Evolutionary conservation across 2,888 invertebrate genomes (phyloP).

Genomic region (Ganaspis brasiliensis): DNA sequence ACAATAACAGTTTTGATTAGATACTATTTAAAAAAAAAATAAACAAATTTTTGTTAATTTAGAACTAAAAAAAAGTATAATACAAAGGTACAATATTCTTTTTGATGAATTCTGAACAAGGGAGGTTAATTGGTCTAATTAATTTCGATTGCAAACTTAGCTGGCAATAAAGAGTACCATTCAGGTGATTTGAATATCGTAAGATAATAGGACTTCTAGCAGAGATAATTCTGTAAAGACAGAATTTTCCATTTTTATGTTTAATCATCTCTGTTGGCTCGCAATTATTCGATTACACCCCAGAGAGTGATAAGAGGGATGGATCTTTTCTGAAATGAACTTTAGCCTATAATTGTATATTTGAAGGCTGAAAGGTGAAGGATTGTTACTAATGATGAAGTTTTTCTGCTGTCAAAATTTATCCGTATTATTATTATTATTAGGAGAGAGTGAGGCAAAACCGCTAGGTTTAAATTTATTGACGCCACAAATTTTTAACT

Average conservation of each 20-base stretch:
- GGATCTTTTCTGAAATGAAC: conserved; percentile 21
- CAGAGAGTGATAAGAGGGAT: conserved; percentile 26
- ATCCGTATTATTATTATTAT: too few species aligned
- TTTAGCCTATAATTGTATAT: conserved; percentile 25
- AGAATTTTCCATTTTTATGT: conserved; percentile 24
- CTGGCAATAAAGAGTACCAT: neutral
- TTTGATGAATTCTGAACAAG: neutral
- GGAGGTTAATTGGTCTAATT: neutral
- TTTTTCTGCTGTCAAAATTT: neutral
- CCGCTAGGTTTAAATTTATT: too few species aligned
- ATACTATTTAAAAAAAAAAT: too few species aligned
- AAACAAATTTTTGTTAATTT: too few species aligned
- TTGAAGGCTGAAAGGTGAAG: conserved; percentile 13
- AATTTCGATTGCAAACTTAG: conserved; percentile 3
- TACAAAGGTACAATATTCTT: neutral
- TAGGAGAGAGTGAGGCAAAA: too few species aligned
- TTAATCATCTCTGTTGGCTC: conserved; percentile 20
- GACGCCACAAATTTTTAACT: too few species aligned
- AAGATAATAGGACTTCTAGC: neutral
- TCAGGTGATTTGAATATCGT: neutral
- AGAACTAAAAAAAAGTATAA: too few species aligned
- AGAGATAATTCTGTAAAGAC: neutral
- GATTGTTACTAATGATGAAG: neutral
- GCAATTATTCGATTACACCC: conserved; percentile 23
- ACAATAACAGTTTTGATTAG: too few species aligned